Evolutionary conservation across 2,113 vertebrate genomes (phyloP).

Genomic region (Serilophus lunatus): DNA sequence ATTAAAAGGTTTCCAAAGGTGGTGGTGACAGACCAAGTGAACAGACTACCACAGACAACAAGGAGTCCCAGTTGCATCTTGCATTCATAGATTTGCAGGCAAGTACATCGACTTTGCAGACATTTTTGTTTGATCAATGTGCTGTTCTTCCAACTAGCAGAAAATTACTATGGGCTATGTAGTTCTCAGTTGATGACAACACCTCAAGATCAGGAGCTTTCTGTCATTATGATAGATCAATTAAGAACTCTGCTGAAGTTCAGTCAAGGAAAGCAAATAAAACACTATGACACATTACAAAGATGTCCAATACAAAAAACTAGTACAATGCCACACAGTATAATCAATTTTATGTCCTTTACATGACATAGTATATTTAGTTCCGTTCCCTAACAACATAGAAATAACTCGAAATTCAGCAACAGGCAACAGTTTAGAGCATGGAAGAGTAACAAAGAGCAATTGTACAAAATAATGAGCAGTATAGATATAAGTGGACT

Average conservation of each 20-base stretch:
- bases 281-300: background rate
- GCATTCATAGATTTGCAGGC: background rate
- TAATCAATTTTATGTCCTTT: background rate
- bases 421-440: background rate
- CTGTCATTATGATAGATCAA: background rate
- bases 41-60: background rate
- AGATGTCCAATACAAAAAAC: background rate
- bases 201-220: background rate
- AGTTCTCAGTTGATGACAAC: background rate
- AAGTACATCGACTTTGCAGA: background rate
- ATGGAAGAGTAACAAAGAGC: background rate
- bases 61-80: accelerated
- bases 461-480: background rate
- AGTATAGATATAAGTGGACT: background rate
- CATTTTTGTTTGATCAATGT: background rate
- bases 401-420: background rate
- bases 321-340: background rate
- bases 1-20: background rate
- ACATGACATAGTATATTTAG: background rate
- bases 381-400: background rate
- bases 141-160: background rate
- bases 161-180: background rate
- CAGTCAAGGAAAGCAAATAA: background rate
- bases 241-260: background rate
- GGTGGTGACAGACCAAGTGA: background rate